A percentile compares a stretch with the other conserved stretches of the same genome.
These are phyloP conservation scores for Pseudochirops cupreus DNA, from an alignment of 2,797 vertebrate genomes.

Conservation along the genomic window DNA sequence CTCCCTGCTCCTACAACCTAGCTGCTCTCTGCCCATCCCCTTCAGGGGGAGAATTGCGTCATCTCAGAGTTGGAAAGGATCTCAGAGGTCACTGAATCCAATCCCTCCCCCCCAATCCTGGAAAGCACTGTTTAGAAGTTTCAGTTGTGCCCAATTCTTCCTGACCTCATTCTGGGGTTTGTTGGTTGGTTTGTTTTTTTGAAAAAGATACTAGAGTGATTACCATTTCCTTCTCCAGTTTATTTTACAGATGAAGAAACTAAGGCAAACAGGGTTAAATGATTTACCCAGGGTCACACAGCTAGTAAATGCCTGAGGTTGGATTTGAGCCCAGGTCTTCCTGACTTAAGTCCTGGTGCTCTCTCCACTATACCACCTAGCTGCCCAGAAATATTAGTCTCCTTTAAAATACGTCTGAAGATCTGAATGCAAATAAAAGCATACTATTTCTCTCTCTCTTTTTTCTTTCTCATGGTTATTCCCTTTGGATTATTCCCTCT, in stretches of 20 bases:
- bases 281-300: neutral
- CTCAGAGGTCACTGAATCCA: neutral
- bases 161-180: neutral
- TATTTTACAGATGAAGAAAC: neutral
- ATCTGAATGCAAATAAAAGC: no score
- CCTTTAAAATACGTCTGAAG: neutral
- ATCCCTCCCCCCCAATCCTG: neutral
- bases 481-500: no score
- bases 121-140: neutral
- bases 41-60: neutral
- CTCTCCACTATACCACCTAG: neutral
- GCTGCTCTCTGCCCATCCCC: constrained; percentile 1
- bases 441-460: no score
- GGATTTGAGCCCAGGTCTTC: neutral
- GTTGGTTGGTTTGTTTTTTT: no score
- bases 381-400: neutral
- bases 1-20: constrained; percentile 33
- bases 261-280: neutral
- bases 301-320: neutral
- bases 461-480: no score
- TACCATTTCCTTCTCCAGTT: neutral
- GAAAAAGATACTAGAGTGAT: neutral
- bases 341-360: neutral
- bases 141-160: neutral
- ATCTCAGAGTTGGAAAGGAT: neutral